phyloP scores from a whole-genome alignment of 1,140 invertebrate genomes.

The Drosophila murphyi region DNA sequence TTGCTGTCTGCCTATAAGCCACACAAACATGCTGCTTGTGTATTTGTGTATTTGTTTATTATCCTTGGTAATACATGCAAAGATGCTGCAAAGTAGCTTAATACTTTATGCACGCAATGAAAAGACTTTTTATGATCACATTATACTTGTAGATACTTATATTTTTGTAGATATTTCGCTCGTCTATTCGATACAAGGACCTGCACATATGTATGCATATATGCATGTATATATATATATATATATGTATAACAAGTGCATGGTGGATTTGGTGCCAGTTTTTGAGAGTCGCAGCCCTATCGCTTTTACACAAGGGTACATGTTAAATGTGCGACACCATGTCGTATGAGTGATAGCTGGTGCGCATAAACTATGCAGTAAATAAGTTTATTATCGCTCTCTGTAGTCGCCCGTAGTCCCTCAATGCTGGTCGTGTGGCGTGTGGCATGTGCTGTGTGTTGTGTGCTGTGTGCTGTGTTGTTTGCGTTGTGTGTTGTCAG shows the following conservation, averaged over 20 bases:
- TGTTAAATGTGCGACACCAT: slow-evolving; percentile 75
- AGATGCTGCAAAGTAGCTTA: slow-evolving; percentile 83
- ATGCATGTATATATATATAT: background rate
- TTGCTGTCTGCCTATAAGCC: slow-evolving; percentile 7
- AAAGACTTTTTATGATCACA: slow-evolving; percentile 82
- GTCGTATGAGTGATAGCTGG: slow-evolving; percentile 77
- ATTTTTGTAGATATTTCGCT: slow-evolving; percentile 65
- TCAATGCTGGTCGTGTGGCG: slow-evolving; percentile 12
- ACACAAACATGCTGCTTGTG: slow-evolving; percentile 2
- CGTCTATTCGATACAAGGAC: slow-evolving; percentile 60
- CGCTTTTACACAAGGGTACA: slow-evolving; percentile 76
- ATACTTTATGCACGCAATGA: slow-evolving; percentile 82
- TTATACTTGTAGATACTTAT: slow-evolving; percentile 79
- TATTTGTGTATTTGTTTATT: slow-evolving; percentile 70
- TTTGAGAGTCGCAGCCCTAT: slow-evolving; percentile 50
- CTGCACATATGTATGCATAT: slow-evolving; percentile 3
- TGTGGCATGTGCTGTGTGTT: background rate
- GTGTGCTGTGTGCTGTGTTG: slow-evolving; percentile 4
- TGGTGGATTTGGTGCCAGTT: slow-evolving; percentile 11
- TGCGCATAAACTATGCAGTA: slow-evolving; percentile 77
- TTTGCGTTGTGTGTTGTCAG: background rate
- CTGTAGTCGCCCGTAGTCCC: slow-evolving; percentile 17
- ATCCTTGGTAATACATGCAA: slow-evolving; percentile 80
- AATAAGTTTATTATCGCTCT: slow-evolving; percentile 76
- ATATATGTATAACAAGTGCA: slow-evolving; percentile 7